Evolutionary conservation across 2,113 vertebrate genomes (phyloP).

Genomic region (Bujurquina vittata): DNA sequence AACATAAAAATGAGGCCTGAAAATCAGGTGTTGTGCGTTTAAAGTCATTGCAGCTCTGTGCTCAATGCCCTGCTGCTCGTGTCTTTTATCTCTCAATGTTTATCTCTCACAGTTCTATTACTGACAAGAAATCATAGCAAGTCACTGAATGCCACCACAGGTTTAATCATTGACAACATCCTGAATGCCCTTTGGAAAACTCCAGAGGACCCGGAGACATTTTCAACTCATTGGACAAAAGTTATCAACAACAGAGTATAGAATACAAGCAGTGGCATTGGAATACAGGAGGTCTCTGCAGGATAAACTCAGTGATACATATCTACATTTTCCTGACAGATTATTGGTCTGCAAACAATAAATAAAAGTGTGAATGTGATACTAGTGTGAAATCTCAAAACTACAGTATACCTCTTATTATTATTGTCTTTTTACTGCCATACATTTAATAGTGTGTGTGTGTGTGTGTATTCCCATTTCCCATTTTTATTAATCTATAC

Average conservation of each 20-base stretch:
- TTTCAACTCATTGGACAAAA: slow-evolving; percentile 19
- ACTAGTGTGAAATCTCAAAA: background rate
- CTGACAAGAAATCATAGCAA: slow-evolving; percentile 9
- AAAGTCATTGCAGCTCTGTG: background rate
- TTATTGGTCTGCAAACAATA: background rate
- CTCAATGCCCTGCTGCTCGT: slow-evolving; percentile 4
- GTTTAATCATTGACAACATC: slow-evolving; percentile 39
- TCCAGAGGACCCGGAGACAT: slow-evolving; percentile 36
- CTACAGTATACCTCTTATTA: background rate
- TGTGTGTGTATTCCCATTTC: too few species aligned
- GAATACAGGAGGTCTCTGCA: background rate
- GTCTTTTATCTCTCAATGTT: slow-evolving; percentile 22
- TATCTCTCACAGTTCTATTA: slow-evolving; percentile 10
- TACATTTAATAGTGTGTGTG: background rate
- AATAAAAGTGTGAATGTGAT: slow-evolving; percentile 5
- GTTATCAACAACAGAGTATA: slow-evolving; percentile 17
- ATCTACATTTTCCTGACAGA: background rate
- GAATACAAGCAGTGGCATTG: background rate
- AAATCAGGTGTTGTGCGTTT: background rate
- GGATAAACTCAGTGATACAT: background rate
- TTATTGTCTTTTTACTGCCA: background rate
- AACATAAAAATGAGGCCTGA: background rate
- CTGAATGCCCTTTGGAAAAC: slow-evolving; percentile 36
- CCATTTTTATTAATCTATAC: too few species aligned
- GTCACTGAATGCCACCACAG: slow-evolving; percentile 41